Evolutionary conservation across 2,888 invertebrate species (phyloP).

Genomic region (Cryptophagus acutangulus): DNA sequence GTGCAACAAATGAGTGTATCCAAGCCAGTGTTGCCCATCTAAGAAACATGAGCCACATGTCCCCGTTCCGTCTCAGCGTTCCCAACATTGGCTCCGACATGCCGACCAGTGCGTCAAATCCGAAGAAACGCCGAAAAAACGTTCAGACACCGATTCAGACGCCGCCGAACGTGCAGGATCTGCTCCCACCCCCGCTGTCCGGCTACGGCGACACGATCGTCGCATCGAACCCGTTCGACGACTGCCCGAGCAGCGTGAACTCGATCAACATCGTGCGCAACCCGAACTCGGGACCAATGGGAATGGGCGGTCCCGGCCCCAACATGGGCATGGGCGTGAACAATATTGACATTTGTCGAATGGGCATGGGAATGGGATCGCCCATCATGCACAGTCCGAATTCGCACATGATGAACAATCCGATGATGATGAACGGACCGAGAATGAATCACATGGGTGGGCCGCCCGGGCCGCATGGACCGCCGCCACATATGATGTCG

Average conservation of each 20-base stretch:
- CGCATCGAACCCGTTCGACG: conserved; percentile 93
- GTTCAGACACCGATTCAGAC: conserved; percentile 63
- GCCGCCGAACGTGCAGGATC: conserved; percentile 71
- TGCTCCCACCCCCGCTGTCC: conserved; percentile 79
- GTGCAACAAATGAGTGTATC: too few relatives aligned
- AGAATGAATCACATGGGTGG: conserved; percentile 43
- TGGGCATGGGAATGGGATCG: conserved; percentile 49
- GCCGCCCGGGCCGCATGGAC: conserved; percentile 23
- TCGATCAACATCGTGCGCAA: conserved; percentile 42
- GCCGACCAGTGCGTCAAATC: conserved; percentile 73
- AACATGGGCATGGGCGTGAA: conserved; percentile 58
- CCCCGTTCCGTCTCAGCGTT: conserved; percentile 45
- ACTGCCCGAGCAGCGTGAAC: conserved; percentile 61
- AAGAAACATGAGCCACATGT: conserved; percentile 45
- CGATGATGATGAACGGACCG: conserved; percentile 50
- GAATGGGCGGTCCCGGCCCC: conserved; percentile 37
- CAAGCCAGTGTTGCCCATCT: too few relatives aligned
- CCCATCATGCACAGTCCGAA: conserved; percentile 49
- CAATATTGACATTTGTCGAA: conserved; percentile 53
- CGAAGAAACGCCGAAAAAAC: conserved; percentile 80
- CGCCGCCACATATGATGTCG: conserved; percentile 56
- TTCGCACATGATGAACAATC: conserved; percentile 40
- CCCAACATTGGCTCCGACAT: conserved; percentile 50
- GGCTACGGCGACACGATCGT: conserved; percentile 92
- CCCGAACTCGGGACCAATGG: conserved; percentile 37